These are phyloP conservation scores for Ormyrus nitidulus DNA, from an alignment of 2,888 invertebrate species.

Conservation along the genomic window DNA sequence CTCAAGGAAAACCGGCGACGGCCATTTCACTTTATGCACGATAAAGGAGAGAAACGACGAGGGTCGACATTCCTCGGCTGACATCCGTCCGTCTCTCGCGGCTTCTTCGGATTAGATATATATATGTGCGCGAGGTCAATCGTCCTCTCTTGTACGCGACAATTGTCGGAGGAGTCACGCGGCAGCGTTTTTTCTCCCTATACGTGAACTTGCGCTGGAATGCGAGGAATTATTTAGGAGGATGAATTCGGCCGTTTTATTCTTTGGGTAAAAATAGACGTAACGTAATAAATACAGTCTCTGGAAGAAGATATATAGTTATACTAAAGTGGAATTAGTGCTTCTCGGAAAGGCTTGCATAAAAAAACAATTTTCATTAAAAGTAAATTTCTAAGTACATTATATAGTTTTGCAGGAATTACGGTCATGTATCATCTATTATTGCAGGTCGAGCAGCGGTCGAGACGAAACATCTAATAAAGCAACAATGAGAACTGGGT, in stretches of 20 bases:
- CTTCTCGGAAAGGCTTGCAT: too few species aligned
- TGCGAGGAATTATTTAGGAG: background rate
- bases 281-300: background rate
- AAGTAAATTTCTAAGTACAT: too few species aligned
- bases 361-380: too few species aligned
- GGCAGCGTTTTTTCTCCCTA: background rate
- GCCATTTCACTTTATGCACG: constrained; percentile 57
- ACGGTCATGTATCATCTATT: too few species aligned
- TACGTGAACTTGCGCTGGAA: constrained; percentile 8
- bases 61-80: constrained; percentile 15
- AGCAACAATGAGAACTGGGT: too few species aligned
- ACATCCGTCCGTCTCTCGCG: background rate
- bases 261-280: too few species aligned
- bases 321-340: too few species aligned
- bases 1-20: constrained; percentile 64
- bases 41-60: constrained; percentile 62
- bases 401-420: too few species aligned
- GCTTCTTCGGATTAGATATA: background rate
- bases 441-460: background rate
- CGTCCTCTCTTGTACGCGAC: constrained; percentile 23
- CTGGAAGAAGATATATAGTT: background rate
- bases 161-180: constrained; percentile 15
- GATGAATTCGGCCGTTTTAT: too few species aligned
- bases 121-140: constrained; percentile 29
- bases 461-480: background rate